phyloP scores from a whole-genome alignment of 2,113 vertebrate species.

The Camarhynchus parvulus region DNA sequence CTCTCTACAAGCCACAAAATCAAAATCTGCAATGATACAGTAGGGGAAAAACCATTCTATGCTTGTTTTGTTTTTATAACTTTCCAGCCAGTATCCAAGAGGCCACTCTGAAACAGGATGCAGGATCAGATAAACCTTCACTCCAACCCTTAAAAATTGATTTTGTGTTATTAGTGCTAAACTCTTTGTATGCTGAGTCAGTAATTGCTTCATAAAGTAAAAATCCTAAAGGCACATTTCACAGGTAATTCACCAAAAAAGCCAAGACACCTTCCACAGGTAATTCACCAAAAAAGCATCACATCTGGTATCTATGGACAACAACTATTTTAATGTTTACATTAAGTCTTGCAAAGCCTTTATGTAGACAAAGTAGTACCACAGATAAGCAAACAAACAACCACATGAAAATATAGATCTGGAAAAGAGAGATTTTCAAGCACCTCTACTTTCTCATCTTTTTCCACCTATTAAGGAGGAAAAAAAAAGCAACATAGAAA shows the following conservation, averaged over 20 bases:
- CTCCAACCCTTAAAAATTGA: background rate
- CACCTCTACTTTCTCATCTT: background rate
- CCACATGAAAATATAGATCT: background rate
- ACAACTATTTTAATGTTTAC: background rate
- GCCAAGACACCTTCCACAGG: background rate
- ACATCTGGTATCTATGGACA: background rate
- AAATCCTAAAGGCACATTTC: background rate
- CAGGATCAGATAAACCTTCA: background rate
- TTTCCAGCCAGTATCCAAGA: background rate
- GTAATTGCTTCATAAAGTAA: background rate
- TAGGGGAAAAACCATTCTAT: background rate
- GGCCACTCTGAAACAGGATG: background rate
- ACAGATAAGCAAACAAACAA: background rate
- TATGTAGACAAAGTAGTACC: background rate
- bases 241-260: background rate
- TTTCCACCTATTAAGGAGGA: background rate
- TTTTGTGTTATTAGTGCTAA: background rate
- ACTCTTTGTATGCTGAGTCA: background rate
- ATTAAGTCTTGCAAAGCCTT: background rate
- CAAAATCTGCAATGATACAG: background rate
- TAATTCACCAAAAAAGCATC: background rate
- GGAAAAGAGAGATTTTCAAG: background rate
- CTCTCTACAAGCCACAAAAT: background rate
- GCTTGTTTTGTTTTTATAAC: background rate
- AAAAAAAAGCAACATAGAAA: background rate